phyloP scores from a whole-genome alignment of 2,797 vertebrate genomes.

The Pampus argenteus region DNA sequence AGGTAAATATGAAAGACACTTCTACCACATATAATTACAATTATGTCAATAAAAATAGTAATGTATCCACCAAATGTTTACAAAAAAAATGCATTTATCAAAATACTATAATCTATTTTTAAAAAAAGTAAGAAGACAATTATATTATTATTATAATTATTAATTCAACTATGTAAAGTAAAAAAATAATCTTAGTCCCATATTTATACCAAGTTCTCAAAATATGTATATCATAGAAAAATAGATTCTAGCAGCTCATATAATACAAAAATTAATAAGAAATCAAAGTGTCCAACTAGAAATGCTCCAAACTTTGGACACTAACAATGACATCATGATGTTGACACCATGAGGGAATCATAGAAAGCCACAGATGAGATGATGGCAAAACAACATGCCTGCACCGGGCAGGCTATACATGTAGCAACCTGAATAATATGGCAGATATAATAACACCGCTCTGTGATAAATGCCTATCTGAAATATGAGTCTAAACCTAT shows the following conservation, averaged over 20 bases:
- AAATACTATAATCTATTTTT: conserved; percentile 6
- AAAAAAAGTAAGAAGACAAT: background rate
- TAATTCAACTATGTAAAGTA: no score
- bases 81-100: background rate
- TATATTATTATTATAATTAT: no score
- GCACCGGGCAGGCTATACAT: background rate
- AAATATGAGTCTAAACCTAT: background rate
- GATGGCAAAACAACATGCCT: conserved; percentile 39
- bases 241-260: background rate
- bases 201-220: background rate
- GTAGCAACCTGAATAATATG: conserved; percentile 1
- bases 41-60: conserved; percentile 1
- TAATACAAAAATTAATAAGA: background rate
- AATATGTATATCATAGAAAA: background rate
- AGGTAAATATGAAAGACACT: conserved; percentile 10
- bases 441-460: background rate
- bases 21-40: background rate
- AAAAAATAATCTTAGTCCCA: no score
- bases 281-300: background rate
- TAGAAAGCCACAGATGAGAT: conserved; percentile 14
- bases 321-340: conserved; percentile 2
- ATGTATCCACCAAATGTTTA: conserved; percentile 27
- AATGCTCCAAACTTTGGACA: background rate
- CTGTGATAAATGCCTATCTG: background rate
- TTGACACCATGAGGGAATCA: conserved; percentile 18